phyloP scores from a whole-genome alignment of 2,797 vertebrate genomes.

The Hirundo rustica region DNA sequence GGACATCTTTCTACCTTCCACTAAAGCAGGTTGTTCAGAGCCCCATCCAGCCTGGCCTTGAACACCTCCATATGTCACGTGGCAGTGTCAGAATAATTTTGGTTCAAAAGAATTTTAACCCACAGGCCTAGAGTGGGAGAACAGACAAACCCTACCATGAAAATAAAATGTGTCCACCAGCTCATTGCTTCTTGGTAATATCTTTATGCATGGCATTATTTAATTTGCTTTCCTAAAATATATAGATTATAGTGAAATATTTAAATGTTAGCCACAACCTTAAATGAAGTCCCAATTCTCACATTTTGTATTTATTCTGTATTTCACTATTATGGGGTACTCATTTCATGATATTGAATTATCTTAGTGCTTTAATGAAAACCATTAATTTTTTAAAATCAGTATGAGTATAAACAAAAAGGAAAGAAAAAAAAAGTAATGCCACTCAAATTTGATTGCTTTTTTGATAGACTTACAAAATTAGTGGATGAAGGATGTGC shows the following conservation, averaged over 20 bases:
- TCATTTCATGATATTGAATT: slow-evolving; percentile 10
- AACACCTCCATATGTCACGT: background rate
- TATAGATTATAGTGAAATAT: background rate
- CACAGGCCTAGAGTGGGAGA: background rate
- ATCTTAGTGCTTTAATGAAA: slow-evolving; percentile 1
- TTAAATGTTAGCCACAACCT: background rate
- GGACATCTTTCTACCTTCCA: background rate
- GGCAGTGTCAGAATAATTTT: background rate
- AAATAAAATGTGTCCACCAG: background rate
- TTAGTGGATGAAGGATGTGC: slow-evolving; percentile 1
- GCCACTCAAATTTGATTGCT: slow-evolving; percentile 53
- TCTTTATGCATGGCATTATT: background rate
- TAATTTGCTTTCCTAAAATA: background rate
- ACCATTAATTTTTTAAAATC: slow-evolving; percentile 39
- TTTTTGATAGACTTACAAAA: slow-evolving; percentile 57
- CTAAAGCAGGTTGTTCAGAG: background rate
- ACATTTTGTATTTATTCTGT: background rate
- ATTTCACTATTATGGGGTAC: slow-evolving; percentile 24
- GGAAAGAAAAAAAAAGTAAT: background rate
- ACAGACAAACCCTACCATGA: background rate
- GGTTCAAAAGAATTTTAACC: background rate
- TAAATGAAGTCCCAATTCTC: background rate
- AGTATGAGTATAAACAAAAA: slow-evolving; percentile 42
- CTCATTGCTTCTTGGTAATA: background rate
- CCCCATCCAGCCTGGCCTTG: background rate